These are phyloP conservation scores for Hylyphantes graminicola DNA, from an alignment of 1,140 invertebrate species.

Conservation along the genomic window DNA sequence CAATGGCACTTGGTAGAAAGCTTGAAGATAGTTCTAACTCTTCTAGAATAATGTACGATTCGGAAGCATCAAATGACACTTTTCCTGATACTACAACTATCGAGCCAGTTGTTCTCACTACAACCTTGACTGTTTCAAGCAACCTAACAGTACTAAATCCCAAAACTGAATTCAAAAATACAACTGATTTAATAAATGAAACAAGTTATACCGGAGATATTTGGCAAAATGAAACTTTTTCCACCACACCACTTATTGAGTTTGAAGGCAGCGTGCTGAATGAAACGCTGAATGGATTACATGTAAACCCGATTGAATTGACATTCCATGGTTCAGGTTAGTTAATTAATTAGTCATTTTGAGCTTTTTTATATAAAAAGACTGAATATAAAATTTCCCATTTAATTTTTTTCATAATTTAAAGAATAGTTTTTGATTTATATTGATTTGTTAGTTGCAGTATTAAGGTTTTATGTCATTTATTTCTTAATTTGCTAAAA, in stretches of 20 bases:
- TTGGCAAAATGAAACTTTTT: background rate
- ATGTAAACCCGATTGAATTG: background rate
- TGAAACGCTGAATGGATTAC: background rate
- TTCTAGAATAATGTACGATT: conserved; percentile 14
- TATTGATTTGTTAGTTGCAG: no score
- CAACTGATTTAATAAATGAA: background rate
- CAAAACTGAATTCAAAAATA: no score
- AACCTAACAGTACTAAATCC: background rate
- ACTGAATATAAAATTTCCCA: background rate
- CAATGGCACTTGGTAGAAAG: background rate
- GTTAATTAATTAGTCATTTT: background rate
- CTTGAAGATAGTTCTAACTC: background rate
- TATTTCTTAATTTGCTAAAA: no score
- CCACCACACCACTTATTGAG: background rate
- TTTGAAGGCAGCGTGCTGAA: background rate
- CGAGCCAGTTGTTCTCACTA: background rate
- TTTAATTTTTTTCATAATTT: background rate
- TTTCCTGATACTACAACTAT: background rate
- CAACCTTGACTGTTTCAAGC: no score
- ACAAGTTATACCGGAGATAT: background rate
- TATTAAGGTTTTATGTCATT: no score
- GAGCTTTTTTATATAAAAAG: background rate
- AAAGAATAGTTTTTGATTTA: background rate
- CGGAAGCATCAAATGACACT: background rate
- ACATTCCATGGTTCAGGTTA: background rate